Evolutionary conservation across 2,113 vertebrate genomes (phyloP).

Genomic region (Caranx melampygus): DNA sequence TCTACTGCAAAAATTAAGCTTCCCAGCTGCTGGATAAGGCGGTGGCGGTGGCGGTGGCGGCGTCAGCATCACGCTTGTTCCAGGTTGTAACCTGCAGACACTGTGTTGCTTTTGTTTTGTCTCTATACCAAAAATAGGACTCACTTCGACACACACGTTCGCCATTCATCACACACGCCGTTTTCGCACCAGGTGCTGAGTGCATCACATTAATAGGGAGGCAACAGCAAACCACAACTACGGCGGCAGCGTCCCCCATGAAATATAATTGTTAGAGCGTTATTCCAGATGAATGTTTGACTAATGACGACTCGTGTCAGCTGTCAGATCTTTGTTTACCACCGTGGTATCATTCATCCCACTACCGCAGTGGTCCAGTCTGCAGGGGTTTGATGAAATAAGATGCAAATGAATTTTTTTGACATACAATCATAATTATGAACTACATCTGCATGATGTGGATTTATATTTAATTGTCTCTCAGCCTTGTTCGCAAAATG

Average conservation of each 20-base stretch:
- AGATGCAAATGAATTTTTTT: slow-evolving; percentile 59
- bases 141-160: not conserved
- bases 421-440: slow-evolving; percentile 58
- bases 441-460: slow-evolving; percentile 69
- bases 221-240: slow-evolving; percentile 31
- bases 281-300: slow-evolving; percentile 59
- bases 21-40: not conserved
- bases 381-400: slow-evolving; percentile 59
- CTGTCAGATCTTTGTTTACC: slow-evolving; percentile 56
- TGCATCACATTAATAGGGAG: slow-evolving; percentile 9
- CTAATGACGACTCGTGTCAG: slow-evolving; percentile 48
- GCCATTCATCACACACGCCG: not conserved
- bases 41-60: not conserved
- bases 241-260: slow-evolving; percentile 18
- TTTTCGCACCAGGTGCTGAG: slow-evolving; percentile 8
- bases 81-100: not conserved
- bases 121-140: not conserved
- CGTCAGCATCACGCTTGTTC: not conserved
- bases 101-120: not conserved
- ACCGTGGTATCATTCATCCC: slow-evolving; percentile 25
- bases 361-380: slow-evolving; percentile 38
- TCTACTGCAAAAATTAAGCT: slow-evolving; percentile 25
- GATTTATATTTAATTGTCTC: slow-evolving; percentile 68
- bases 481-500: slow-evolving; percentile 30
- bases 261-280: slow-evolving; percentile 40